Base-by-base conservation (phyloP, 2,888 invertebrate genomes). In the Deilephila elpenor region DNA sequence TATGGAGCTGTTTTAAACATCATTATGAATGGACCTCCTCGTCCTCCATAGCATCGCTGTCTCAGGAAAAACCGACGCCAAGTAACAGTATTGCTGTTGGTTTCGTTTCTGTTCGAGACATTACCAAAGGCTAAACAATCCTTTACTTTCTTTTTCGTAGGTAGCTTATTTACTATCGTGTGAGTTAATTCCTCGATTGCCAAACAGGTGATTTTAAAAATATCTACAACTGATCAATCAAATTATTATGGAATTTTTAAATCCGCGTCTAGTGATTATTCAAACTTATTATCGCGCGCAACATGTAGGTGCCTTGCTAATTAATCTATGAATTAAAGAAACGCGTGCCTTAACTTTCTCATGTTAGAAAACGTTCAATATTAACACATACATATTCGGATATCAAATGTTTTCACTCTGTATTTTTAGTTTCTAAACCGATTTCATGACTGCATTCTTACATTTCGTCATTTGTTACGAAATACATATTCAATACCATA, bases 311-410 rank as follows among this genome's bases (percentile, higher is more conserved):
- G 61, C 62, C 56, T 56, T 64, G 53, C 53, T 72, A 72, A 64
- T 64, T 62, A 34, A 34, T 56, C 56, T 72, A 72, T 64, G 62
- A 53, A 56, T 53, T 72, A 62, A 34, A 56, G 34, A 62, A 72
- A 56, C 20, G 20, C 53, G 72, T 64, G 67, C 25, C 53, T 6
- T 62, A 32, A 64, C 72, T 72, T 72, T 72, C 72, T 64, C 56
- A 72, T 25, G 34, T 56, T 72, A 56, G 72, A 64, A 62, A 72
- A 72, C 72, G 56, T 53, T 62, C 17, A 72, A 62, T 56, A 64
- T 61, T 72, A 51, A 62, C 56, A 64, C 62, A 72, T 72, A 62
- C 56, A 32, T 56, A 64, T 72, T 62, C 19, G 34, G 56, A 44
- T 20, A 64, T 67, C 34, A 62, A 56, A 19, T n/a, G 34, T 64